Evolutionary conservation across 2,888 invertebrate species (phyloP), one percentile per base, ranked within the genome.

Genomic region (Willowsia nigromaculata): DNA sequence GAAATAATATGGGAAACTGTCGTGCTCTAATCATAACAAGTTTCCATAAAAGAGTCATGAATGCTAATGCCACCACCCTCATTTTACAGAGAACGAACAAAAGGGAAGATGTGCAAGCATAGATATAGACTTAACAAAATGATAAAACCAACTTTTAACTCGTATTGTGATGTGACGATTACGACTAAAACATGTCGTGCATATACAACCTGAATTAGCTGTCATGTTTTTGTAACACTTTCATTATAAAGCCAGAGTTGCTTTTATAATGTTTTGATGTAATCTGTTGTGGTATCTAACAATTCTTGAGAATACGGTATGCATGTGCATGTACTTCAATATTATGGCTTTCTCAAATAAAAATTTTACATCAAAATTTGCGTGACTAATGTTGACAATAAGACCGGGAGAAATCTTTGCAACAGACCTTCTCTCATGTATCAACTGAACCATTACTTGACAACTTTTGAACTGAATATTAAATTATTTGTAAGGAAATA

Each of bases 1-100:
- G 18, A 50, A 40, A 13, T 7, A 25, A 5, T 22, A 33, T 53
- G 33, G 37, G 18, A 30, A 78, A 18, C 53, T 37, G 30, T 33
- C 33, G 22, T 30, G 27, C 15, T 37, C 30, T 59, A 84, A 56
- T 74, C 59, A 74, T 74, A 84, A 47, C 65, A 74, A 53, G 71
- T n/a, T n/a, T n/a, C 30, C 47, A 65, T 65, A 71, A 84, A 71
- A 71, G 33, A 84, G 53, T 43, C 53, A 74, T 84, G 74, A 74
- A 84, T 74, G 37, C 47, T 81, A 62, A 81, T 81, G 59, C 62
- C 43, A 43, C 62, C 22, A 62, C 9, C 56, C 9, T 25, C 30
- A 56, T 37, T 9, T 37, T n/a, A 50, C 27, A 6, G 53, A 7
- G 22, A 37, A 43, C 43, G 37, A 83, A 53, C 40, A 50, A 37